Evolutionary conservation across 1,140 invertebrate genomes (phyloP).

Genomic region (Drosophila funebris): DNA sequence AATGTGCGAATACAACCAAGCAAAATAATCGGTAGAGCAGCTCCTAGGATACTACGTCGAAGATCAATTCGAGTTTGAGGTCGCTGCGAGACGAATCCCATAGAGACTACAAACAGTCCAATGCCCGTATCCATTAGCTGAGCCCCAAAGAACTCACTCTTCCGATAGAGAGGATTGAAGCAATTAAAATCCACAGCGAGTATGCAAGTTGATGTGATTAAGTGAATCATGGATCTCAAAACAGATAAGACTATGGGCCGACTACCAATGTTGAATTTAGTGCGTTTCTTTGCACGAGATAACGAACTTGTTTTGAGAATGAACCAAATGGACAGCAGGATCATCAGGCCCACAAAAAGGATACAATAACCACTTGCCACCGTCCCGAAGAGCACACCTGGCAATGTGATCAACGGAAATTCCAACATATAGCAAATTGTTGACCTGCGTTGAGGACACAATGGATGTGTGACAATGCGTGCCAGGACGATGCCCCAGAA

Average conservation of each 20-base stretch:
- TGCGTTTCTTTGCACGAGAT: not conserved
- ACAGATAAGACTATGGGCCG: not conserved
- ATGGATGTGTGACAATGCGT: not conserved
- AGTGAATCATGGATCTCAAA: not conserved
- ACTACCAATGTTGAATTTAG: not conserved
- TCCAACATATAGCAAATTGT: not conserved
- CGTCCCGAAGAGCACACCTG: not conserved
- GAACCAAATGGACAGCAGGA: not conserved
- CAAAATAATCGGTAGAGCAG: not conserved
- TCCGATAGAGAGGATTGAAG: not conserved
- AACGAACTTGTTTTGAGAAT: not conserved
- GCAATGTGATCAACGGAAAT: not conserved
- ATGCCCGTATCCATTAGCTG: constrained; percentile 1
- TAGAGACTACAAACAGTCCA: not conserved
- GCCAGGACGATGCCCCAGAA: not conserved
- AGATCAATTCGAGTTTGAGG: not conserved
- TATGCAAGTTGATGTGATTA: not conserved
- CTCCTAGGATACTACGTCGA: not conserved
- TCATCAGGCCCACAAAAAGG: not conserved
- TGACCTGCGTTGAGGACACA: no score
- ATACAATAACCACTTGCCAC: not conserved
- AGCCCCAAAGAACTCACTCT: not conserved
- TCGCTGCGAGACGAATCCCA: not conserved
- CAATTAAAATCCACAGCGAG: not conserved
- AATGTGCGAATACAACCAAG: not conserved